These are phyloP conservation scores for Leucophenga varia DNA, from an alignment of 1,140 invertebrate species.

Conservation along the genomic window DNA sequence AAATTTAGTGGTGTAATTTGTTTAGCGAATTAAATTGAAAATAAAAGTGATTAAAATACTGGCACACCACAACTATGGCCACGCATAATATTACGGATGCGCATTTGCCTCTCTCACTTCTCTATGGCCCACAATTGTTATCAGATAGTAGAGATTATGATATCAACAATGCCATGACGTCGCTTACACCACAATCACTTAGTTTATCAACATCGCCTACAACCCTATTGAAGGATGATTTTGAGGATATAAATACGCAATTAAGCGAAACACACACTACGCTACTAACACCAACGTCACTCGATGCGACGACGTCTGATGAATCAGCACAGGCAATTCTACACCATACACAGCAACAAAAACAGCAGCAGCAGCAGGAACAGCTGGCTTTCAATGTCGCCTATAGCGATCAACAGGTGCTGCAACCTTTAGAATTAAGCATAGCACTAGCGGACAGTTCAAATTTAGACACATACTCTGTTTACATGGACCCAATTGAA, in stretches of 20 bases:
- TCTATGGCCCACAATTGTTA: no score
- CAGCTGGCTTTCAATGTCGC: no score
- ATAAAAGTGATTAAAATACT: no score
- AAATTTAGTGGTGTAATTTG: no score
- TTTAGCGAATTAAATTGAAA: no score
- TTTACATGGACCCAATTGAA: constrained; percentile 7
- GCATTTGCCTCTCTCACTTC: no score
- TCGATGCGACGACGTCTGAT: neutral
- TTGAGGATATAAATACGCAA: constrained; percentile 15
- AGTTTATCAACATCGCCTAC: constrained; percentile 25
- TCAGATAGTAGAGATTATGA: constrained; percentile 50
- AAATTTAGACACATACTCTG: constrained; percentile 14
- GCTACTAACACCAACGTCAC: constrained; percentile 21
- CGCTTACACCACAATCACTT: constrained; percentile 38
- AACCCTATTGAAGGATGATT: constrained; percentile 20
- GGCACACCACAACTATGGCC: no score
- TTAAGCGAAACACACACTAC: constrained; percentile 13
- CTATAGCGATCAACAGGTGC: constrained; percentile 54
- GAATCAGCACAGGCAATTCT: constrained; percentile 11
- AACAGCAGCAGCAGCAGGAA: constrained; percentile 22
- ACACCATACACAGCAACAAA: constrained; percentile 11
- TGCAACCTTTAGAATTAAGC: constrained; percentile 43
- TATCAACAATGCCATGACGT: constrained; percentile 35
- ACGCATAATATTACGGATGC: no score
- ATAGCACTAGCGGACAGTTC: constrained; percentile 27